These are phyloP conservation scores for Trachythela sp. DNA, from an alignment of 64 coral and sea anemone species.

Conservation along the genomic window DNA sequence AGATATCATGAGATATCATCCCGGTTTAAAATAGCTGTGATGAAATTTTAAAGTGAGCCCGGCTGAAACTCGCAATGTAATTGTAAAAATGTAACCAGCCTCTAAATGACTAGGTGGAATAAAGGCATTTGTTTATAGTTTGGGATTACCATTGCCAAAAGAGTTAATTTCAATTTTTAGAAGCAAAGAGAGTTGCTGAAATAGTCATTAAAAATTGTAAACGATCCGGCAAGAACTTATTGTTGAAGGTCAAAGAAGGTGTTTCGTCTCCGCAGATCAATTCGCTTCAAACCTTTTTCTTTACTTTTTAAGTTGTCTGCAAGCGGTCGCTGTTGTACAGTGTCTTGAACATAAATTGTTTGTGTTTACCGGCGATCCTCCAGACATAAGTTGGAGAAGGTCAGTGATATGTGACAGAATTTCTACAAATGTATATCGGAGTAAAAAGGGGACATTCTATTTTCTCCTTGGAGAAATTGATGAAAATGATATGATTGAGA, in stretches of 20 bases:
- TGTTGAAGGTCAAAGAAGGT: neutral
- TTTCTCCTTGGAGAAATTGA: neutral
- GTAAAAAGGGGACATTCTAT: neutral
- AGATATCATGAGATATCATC: too few relatives aligned
- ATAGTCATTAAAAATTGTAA: neutral
- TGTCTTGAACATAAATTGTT: neutral
- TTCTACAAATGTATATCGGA: neutral
- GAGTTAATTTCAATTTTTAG: neutral
- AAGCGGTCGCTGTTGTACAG: too few relatives aligned
- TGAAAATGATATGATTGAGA: neutral
- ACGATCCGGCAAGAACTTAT: neutral
- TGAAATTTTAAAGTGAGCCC: too few relatives aligned
- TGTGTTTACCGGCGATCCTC: neutral
- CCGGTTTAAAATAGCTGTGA: too few relatives aligned
- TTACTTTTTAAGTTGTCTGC: too few relatives aligned
- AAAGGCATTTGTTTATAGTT: too few relatives aligned
- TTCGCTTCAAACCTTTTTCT: neutral
- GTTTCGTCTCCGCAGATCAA: neutral
- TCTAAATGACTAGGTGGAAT: too few relatives aligned
- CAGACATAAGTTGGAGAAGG: neutral
- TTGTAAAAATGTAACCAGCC: too few relatives aligned
- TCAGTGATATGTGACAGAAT: neutral
- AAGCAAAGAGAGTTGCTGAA: neutral
- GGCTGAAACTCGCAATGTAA: too few relatives aligned
- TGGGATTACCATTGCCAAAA: too few relatives aligned